Evolutionary conservation across 1,140 invertebrate species (phyloP).

Genomic region (Tetragonula clypearis): DNA sequence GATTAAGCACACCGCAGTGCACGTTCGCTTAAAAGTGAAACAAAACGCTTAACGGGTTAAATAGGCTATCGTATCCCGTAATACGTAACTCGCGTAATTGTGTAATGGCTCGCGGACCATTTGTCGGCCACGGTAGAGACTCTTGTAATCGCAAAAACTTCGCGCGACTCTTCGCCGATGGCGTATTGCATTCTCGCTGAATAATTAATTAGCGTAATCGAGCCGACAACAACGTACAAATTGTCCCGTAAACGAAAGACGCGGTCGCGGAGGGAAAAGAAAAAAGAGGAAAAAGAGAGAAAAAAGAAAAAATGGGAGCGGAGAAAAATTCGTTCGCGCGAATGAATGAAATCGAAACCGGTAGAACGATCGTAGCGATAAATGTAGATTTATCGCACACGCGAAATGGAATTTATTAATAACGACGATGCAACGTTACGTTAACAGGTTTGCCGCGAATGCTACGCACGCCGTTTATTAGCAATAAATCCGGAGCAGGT

Average conservation of each 20-base stretch:
- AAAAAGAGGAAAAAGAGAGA: too few species aligned
- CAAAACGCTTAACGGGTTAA: background rate
- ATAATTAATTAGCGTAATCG: background rate
- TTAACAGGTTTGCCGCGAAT: too few species aligned
- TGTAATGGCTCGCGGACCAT: background rate
- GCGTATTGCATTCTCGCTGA: background rate
- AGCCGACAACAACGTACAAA: background rate
- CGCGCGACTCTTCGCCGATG: background rate
- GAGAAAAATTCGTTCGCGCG: too few species aligned
- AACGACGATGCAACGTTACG: background rate
- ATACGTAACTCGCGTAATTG: background rate
- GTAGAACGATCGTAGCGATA: background rate
- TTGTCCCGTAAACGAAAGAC: background rate
- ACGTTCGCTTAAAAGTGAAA: too few species aligned
- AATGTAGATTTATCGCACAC: background rate
- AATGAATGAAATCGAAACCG: background rate
- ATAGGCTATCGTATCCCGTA: background rate
- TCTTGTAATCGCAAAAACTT: background rate
- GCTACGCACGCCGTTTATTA: background rate
- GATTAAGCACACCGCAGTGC: too few species aligned
- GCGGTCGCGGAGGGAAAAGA: too few species aligned
- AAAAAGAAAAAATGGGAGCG: too few species aligned
- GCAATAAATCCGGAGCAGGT: background rate
- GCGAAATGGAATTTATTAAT: background rate
- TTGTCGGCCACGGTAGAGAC: background rate